These are phyloP conservation scores for Acipenser ruthenus DNA, from an alignment of 2,797 vertebrate genomes.

Conservation along the genomic window DNA sequence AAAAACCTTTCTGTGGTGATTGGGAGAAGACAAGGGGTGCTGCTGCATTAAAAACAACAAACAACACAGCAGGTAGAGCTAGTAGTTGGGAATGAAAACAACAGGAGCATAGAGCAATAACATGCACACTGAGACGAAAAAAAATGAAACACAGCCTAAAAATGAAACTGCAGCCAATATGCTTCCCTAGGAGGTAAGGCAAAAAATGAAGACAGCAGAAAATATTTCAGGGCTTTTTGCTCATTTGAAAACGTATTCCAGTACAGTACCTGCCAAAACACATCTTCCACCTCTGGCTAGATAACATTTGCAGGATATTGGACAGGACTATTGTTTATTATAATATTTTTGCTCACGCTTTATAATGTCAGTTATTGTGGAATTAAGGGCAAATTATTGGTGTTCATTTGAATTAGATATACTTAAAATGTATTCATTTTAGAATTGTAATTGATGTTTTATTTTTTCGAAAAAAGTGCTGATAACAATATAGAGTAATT, in stretches of 20 bases:
- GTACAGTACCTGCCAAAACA: neutral
- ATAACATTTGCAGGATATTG: too few species aligned
- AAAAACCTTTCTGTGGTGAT: neutral
- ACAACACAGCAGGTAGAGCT: neutral
- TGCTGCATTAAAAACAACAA: slow-evolving; percentile 2
- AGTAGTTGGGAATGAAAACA: neutral
- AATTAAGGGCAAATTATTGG: too few species aligned
- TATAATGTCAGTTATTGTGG: too few species aligned
- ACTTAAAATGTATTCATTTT: too few species aligned
- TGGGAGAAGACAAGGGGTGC: neutral
- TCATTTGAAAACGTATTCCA: neutral
- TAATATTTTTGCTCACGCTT: too few species aligned
- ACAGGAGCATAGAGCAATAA: neutral
- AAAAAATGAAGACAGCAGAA: neutral
- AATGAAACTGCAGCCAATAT: neutral
- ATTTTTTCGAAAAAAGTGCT: too few species aligned
- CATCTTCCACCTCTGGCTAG: neutral
- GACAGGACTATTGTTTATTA: too few species aligned
- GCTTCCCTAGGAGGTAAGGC: neutral
- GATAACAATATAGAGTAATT: too few species aligned
- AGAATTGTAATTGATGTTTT: too few species aligned
- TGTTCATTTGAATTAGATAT: too few species aligned
- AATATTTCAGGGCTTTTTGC: neutral
- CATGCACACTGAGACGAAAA: neutral
- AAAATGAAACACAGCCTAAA: neutral